A percentile compares a stretch with the other conserved stretches of the same genome.
These are phyloP conservation scores for Gortyna flavago DNA, from an alignment of 2,888 invertebrate genomes.

Conservation along the genomic window DNA sequence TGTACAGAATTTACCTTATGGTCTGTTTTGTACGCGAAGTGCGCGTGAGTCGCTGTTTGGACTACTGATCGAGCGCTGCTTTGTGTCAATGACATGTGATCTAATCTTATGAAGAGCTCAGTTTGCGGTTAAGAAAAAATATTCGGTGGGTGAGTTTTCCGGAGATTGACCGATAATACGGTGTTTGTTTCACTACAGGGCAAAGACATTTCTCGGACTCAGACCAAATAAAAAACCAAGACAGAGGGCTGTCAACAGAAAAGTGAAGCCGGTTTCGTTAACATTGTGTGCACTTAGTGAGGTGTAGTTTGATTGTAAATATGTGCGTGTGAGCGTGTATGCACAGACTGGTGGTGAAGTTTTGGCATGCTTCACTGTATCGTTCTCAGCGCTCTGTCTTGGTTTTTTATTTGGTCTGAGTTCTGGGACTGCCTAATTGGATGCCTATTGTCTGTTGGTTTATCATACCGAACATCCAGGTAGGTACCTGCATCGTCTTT, in stretches of 20 bases:
- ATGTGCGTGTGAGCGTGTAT: too few species aligned
- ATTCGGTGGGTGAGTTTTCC: too few species aligned
- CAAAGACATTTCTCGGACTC: neutral
- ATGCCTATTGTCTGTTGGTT: neutral
- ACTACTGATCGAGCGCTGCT: conserved; percentile 66
- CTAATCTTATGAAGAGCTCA: conserved; percentile 61
- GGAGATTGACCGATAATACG: neutral
- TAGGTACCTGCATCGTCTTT: neutral
- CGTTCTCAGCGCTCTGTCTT: too few species aligned
- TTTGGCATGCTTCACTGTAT: too few species aligned
- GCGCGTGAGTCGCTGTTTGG: conserved; percentile 50
- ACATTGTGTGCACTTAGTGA: too few species aligned
- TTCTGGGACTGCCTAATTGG: too few species aligned
- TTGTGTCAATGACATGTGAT: conserved; percentile 73
- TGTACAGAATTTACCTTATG: conserved; percentile 64
- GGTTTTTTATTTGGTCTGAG: too few species aligned
- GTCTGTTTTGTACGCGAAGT: conserved; percentile 61
- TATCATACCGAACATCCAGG: neutral
- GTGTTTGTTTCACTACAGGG: neutral
- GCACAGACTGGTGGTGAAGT: too few species aligned
- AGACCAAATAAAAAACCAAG: too few species aligned
- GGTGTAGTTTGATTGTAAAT: too few species aligned
- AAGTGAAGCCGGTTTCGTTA: too few species aligned
- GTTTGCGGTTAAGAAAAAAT: neutral
- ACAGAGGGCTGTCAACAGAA: too few species aligned